Evolutionary conservation across 2,797 vertebrate genomes (phyloP).

Genomic region (Nothura maculosa): DNA sequence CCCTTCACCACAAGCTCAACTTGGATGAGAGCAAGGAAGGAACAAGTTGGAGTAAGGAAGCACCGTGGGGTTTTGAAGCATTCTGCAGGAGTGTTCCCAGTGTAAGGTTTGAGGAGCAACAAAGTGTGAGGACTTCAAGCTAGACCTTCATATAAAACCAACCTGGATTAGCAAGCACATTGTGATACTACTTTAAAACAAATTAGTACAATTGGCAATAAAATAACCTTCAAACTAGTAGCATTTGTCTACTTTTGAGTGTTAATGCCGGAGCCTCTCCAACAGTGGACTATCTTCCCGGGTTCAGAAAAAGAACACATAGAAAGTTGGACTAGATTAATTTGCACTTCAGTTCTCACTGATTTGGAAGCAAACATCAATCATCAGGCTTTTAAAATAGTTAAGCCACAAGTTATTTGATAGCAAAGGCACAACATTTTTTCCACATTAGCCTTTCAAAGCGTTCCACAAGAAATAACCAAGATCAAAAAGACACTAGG

Average conservation of each 20-base stretch:
- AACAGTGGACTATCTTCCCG: background rate
- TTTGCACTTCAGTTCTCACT: background rate
- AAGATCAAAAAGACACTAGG: background rate
- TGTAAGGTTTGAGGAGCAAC: background rate
- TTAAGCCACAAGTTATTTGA: background rate
- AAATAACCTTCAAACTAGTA: background rate
- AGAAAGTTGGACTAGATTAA: background rate
- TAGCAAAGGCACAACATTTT: background rate
- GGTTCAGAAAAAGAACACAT: background rate
- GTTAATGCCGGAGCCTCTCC: background rate
- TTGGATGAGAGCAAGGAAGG: background rate
- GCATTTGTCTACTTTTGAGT: background rate
- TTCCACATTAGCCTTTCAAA: background rate
- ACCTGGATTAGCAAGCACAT: background rate
- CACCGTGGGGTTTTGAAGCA: background rate
- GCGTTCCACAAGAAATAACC: background rate
- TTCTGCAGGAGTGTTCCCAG: background rate
- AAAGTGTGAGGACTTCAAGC: background rate
- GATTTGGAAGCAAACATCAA: background rate
- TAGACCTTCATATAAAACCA: background rate
- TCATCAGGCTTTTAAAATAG: background rate
- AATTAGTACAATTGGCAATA: background rate
- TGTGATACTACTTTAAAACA: background rate
- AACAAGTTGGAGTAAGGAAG: background rate
- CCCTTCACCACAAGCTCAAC: background rate